A percentile compares a stretch with the other conserved stretches of the same genome.
Conservation (phyloP, 2,888 invertebrate species). For the Prenolepis imparis region DNA sequence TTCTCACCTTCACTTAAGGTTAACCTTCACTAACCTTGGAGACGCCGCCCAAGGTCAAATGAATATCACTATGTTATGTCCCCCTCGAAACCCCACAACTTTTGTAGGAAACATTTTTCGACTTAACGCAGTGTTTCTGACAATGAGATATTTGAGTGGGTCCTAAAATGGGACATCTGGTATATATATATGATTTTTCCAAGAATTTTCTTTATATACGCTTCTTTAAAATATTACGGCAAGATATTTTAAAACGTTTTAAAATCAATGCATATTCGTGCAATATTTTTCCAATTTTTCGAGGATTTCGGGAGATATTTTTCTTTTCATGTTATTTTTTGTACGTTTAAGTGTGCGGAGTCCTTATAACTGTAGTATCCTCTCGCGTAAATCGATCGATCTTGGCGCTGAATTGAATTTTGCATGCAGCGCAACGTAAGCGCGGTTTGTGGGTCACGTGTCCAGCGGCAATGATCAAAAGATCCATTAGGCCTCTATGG, state of each 20-base stretch:
- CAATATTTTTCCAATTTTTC: not conserved
- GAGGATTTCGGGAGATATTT: not conserved
- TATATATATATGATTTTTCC: not conserved
- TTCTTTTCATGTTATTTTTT: not conserved
- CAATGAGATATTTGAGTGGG: too few relatives aligned
- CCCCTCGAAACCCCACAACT: too few relatives aligned
- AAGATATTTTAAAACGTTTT: not conserved
- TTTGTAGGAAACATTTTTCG: too few relatives aligned
- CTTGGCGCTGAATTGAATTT: constrained; percentile 42
- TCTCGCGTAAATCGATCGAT: constrained; percentile 40
- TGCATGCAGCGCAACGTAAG: constrained; percentile 34
- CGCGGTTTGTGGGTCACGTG: constrained; percentile 48
- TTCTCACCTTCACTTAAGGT: too few relatives aligned
- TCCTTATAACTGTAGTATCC: constrained; percentile 28
- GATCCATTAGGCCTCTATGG: constrained; percentile 62
- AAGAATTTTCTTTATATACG: not conserved
- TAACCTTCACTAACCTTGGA: too few relatives aligned
- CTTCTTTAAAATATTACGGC: not conserved
- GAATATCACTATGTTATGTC: too few relatives aligned
- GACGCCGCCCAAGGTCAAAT: too few relatives aligned
- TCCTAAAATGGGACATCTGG: too few relatives aligned
- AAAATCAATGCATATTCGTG: not conserved
- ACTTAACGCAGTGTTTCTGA: too few relatives aligned
- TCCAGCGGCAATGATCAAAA: constrained; percentile 64
- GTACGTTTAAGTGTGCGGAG: not conserved